These are phyloP conservation scores for Parazoanthus swiftii DNA, from an alignment of 92 coral and sea anemone species.

Conservation along the genomic window DNA sequence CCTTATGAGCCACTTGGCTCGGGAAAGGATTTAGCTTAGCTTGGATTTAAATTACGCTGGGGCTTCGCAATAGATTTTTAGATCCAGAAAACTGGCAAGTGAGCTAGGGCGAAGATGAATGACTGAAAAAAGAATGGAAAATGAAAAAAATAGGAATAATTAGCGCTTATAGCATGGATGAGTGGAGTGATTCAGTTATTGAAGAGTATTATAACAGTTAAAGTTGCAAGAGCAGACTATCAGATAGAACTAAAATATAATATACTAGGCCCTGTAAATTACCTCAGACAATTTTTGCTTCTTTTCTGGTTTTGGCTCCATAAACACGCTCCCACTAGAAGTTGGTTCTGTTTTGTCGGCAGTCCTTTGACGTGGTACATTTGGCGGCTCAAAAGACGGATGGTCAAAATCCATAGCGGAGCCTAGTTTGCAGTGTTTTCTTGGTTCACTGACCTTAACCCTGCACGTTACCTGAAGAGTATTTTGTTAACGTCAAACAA, in stretches of 20 bases:
- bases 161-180: background rate
- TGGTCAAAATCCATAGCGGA: slow-evolving; percentile 31
- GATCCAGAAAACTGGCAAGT: background rate
- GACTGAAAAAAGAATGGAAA: background rate
- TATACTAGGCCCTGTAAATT: background rate
- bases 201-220: background rate
- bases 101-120: background rate
- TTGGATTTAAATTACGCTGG: no score
- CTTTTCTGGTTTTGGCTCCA: slow-evolving; percentile 30
- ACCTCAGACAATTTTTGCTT: slow-evolving; percentile 31
- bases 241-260: background rate
- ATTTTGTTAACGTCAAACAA: background rate
- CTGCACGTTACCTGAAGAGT: no score
- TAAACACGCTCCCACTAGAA: background rate
- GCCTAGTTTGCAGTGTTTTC: background rate
- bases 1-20: no score
- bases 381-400: slow-evolving; percentile 25
- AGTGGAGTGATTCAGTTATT: no score
- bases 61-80: background rate
- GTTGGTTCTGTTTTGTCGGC: slow-evolving; percentile 15
- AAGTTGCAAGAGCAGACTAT: background rate
- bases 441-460: background rate
- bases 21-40: no score
- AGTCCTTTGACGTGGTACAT: slow-evolving; percentile 9
- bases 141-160: no score